Conservation (phyloP, 2,888 invertebrate species). For the Macrostomum cliftonense region DNA sequence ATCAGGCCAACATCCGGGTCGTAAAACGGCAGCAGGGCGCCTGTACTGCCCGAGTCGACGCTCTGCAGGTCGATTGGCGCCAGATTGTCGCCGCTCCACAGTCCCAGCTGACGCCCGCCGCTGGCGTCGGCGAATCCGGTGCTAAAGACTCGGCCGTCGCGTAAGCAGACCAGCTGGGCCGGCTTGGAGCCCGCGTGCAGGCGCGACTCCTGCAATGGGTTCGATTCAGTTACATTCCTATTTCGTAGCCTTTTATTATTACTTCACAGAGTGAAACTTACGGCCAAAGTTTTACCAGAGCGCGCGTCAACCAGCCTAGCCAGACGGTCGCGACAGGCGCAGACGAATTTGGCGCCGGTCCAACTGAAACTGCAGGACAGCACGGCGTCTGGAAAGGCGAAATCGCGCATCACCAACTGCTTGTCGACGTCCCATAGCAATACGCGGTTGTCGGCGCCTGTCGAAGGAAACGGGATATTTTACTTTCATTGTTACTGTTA, state of each 20-base stretch:
- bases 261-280: no score
- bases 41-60: slow-evolving; percentile 42
- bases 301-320: slow-evolving; percentile 70
- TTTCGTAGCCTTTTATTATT: no score
- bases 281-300: slow-evolving; percentile 49
- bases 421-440: slow-evolving; percentile 80
- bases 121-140: slow-evolving; percentile 83
- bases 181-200: slow-evolving; percentile 66
- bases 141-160: slow-evolving; percentile 59
- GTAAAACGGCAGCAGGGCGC: slow-evolving; percentile 72
- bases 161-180: slow-evolving; percentile 53
- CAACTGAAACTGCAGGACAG: slow-evolving; percentile 72
- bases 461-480: no score
- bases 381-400: slow-evolving; percentile 69
- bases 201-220: no score
- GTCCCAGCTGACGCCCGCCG: slow-evolving; percentile 64
- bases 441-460: slow-evolving; percentile 45
- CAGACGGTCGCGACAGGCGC: slow-evolving; percentile 79
- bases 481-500: no score
- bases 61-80: slow-evolving; percentile 27
- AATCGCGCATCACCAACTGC: slow-evolving; percentile 62
- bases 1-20: slow-evolving; percentile 75
- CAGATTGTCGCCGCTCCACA: slow-evolving; percentile 44
- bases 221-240: no score
- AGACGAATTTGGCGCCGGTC: slow-evolving; percentile 69